Evolutionary conservation across 2,113 vertebrate genomes (phyloP).

Genomic region (Marcusenius ussheri): DNA sequence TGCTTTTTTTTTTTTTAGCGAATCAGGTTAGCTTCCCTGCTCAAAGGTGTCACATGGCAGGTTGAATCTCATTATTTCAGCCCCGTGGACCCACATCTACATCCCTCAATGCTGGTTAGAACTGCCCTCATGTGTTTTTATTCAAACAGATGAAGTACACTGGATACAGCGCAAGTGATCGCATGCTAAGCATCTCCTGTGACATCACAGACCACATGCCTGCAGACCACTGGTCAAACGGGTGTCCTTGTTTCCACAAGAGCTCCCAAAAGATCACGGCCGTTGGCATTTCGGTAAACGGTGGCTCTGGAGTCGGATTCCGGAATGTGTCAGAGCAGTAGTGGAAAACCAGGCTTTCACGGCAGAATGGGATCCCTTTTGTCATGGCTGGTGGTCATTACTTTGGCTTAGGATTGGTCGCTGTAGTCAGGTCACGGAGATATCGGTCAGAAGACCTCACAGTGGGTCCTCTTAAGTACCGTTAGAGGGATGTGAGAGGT

Average conservation of each 20-base stretch:
- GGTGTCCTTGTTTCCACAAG: not conserved
- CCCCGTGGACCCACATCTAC: too few species aligned
- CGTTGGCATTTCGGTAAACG: not conserved
- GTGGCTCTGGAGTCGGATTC: not conserved
- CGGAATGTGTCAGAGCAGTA: not conserved
- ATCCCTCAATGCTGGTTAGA: not conserved
- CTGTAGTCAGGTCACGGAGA: not conserved
- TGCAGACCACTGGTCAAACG: not conserved
- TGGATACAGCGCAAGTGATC: not conserved
- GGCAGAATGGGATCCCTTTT: not conserved
- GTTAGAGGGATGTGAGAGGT: not conserved
- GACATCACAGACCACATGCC: not conserved
- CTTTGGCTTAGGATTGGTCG: not conserved
- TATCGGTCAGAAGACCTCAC: not conserved
- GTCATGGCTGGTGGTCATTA: not conserved
- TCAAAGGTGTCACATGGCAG: not conserved
- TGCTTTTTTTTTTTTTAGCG: not conserved
- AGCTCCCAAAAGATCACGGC: not conserved
- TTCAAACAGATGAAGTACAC: not conserved
- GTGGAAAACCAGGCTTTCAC: not conserved
- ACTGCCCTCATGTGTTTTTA: not conserved
- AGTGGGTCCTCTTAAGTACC: not conserved
- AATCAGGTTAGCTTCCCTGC: not conserved
- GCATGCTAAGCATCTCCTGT: not conserved
- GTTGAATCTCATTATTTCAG: not conserved